Evolutionary conservation across 2,113 vertebrate species (phyloP).

Genomic region (Calyptomena viridis): DNA sequence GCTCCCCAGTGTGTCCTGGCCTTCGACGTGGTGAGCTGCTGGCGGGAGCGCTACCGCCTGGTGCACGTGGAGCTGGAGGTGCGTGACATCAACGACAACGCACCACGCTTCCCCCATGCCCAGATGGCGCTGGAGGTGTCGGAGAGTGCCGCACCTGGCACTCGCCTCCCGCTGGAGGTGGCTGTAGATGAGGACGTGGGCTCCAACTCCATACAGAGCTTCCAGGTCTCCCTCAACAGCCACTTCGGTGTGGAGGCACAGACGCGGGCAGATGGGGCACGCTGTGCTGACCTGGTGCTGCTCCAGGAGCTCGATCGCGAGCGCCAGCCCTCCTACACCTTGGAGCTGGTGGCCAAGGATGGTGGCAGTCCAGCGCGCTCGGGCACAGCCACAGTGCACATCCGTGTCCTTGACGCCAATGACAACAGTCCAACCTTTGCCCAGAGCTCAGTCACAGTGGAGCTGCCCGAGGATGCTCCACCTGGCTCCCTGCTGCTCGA

Average conservation of each 20-base stretch:
- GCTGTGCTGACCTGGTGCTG: conserved; percentile 92
- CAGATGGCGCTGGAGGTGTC: conserved; percentile 88
- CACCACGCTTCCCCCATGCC: conserved; percentile 85
- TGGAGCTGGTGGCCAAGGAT: conserved; percentile 90
- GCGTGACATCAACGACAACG: conserved; percentile 92
- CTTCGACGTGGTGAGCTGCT: conserved; percentile 94
- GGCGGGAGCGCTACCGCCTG: conserved; percentile 88
- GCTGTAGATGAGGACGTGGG: conserved; percentile 90
- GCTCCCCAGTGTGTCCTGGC: conserved; percentile 85
- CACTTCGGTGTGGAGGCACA: conserved; percentile 91
- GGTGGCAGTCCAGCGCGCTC: conserved; percentile 84
- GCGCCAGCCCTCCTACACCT: conserved; percentile 81
- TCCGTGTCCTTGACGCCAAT: conserved; percentile 91
- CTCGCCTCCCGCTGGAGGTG: conserved; percentile 86
- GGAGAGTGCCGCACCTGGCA: conserved; percentile 85
- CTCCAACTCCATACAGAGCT: conserved; percentile 90
- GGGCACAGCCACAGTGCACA: conserved; percentile 82
- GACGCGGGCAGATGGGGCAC: conserved; percentile 89
- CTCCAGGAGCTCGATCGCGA: conserved; percentile 92
- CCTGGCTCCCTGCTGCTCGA: conserved; percentile 85
- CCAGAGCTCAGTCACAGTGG: conserved; percentile 84
- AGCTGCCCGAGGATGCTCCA: conserved; percentile 85
- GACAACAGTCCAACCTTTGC: conserved; percentile 93
- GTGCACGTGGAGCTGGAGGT: conserved; percentile 95
- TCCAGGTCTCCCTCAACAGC: conserved; percentile 89